Evolutionary conservation across 1,140 invertebrate genomes (phyloP), one percentile per base, ranked within the genome.

Genomic region (Habropoda laboriosa): DNA sequence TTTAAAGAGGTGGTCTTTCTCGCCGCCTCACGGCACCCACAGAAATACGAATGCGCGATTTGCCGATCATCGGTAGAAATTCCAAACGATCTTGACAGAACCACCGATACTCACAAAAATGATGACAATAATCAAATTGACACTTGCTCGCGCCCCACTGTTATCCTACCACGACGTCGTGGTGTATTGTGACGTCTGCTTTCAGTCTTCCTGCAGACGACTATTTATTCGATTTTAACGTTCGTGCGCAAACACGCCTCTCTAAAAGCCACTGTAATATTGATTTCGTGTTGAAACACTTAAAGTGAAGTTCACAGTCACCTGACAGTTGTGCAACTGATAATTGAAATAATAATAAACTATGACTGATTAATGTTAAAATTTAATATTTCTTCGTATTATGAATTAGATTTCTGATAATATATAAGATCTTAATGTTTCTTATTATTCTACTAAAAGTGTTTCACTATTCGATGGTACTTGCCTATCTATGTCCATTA

Each of bases 1-100:
- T 88, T 90, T 92, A 92, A 90, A 92, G 89, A 86, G 90, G 89
- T 86, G 90, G 89, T 82, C 88, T 88, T 86, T 91, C 88, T 89
- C 90, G 90, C 90, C 91, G 89, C 89, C 89, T 87, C 86, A 87
- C 89, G 91, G 90, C 91, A 89, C 87, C 90, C 87, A 87, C 86
- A 86, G 85, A 81, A 87, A 87, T 87, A 74, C 82, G 83, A 64
- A 84, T 79, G 55, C 79, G 72, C 81, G 81, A 88, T 83, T 90
- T 88, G 79, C 80, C 87, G 87, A 83, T 90, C 92, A 92, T 92
- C 89, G 90, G 88, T 91, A 82, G 83, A 68, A 86, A 83, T 90
- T 88, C 80, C 71, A 79, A 78, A 74, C 61, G 35, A 75, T 75
- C 58, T 47, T 70, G 45, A 64, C 66, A 42, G n/a, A 49, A 71